Evolutionary conservation across 2,113 vertebrate species (phyloP).

Genomic region (Cottus gobio): DNA sequence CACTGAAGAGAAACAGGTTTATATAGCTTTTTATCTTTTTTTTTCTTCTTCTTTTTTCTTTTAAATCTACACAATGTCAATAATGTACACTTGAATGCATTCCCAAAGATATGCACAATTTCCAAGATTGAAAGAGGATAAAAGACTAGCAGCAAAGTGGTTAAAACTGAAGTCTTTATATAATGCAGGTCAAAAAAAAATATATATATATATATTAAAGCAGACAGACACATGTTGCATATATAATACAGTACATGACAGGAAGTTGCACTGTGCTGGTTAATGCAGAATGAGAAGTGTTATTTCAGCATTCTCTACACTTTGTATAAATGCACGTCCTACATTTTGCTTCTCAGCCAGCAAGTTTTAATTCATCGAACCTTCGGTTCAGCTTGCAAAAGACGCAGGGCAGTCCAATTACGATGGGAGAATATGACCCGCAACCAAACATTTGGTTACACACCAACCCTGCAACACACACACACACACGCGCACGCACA

Average conservation of each 20-base stretch:
- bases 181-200: conserved; percentile 79
- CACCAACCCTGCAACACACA: conserved; percentile 54
- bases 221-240: conserved; percentile 86
- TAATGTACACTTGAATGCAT: conserved; percentile 83
- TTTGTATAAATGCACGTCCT: conserved; percentile 82
- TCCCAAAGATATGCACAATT: conserved; percentile 82
- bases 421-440: conserved; percentile 71
- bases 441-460: conserved; percentile 70
- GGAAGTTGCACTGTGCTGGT: conserved; percentile 88
- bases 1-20: conserved; percentile 82
- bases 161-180: conserved; percentile 89
- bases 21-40: conserved; percentile 75
- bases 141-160: conserved; percentile 92
- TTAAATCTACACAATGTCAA: conserved; percentile 83
- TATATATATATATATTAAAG: conserved; percentile 80
- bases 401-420: conserved; percentile 80
- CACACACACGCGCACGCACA: conserved; percentile 21
- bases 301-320: conserved; percentile 85
- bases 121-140: conserved; percentile 81
- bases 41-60: too few species aligned
- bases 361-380: conserved; percentile 91
- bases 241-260: conserved; percentile 95
- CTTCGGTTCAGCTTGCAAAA: conserved; percentile 83
- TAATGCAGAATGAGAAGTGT: conserved; percentile 89
- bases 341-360: conserved; percentile 90